Conservation (phyloP, 1,140 invertebrate genomes). For the Gerris buenoi region DNA sequence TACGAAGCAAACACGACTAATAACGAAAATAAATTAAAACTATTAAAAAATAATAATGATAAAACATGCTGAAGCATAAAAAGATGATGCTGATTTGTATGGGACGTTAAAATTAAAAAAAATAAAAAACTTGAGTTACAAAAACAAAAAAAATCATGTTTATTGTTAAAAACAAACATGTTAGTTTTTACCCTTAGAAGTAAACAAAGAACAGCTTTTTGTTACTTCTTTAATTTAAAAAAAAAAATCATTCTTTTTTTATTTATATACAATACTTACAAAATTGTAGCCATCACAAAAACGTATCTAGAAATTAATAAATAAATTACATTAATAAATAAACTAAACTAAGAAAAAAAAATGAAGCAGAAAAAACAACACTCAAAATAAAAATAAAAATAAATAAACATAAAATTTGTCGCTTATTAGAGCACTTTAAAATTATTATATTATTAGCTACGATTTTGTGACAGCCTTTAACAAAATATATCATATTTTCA, state of each 20-base stretch:
- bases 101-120: constrained; percentile 11
- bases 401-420: neutral
- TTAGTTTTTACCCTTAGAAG: constrained; percentile 10
- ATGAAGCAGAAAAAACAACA: too few species aligned
- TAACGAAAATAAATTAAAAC: too few species aligned
- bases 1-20: too few species aligned
- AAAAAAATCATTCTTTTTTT: neutral
- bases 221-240: neutral
- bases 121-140: constrained; percentile 1
- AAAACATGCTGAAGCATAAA: too few species aligned
- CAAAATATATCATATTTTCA: neutral
- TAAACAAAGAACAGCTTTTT: neutral
- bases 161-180: constrained; percentile 15
- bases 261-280: constrained; percentile 12
- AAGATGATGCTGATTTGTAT: too few species aligned
- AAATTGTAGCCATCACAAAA: constrained; percentile 13
- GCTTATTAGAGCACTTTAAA: neutral
- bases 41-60: too few species aligned
- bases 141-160: constrained; percentile 5
- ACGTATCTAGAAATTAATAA: neutral
- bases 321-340: neutral
- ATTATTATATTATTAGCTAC: neutral
- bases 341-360: neutral
- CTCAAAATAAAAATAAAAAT: too few species aligned
- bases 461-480: constrained; percentile 1